These are phyloP conservation scores for Dasysyrphus tricinctus DNA, from an alignment of 2,888 invertebrate species.

Conservation along the genomic window DNA sequence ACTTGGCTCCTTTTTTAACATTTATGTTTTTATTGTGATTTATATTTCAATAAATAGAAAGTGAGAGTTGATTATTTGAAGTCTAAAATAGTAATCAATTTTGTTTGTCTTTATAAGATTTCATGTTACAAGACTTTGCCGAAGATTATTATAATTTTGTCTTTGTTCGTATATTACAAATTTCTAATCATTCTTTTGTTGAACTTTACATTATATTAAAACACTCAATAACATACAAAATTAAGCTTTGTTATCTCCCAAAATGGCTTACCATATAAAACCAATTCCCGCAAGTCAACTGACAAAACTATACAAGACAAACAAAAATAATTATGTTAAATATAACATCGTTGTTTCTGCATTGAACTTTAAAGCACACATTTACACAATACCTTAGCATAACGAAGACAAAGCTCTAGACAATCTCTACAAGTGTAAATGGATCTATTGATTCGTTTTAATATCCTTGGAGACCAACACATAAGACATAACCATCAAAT, in stretches of 20 bases:
- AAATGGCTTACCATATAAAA: not conserved
- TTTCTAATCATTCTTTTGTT: not conserved
- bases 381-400: not conserved
- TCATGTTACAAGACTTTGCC: too few relatives aligned
- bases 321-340: not conserved
- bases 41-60: too few relatives aligned
- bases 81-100: too few relatives aligned
- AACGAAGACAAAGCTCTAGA: not conserved
- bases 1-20: too few relatives aligned
- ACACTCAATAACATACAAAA: not conserved
- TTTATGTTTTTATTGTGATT: too few relatives aligned
- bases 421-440: slow-evolving; percentile 27
- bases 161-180: not conserved
- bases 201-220: not conserved
- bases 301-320: not conserved
- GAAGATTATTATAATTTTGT: too few relatives aligned
- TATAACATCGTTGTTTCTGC: not conserved
- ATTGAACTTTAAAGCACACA: not conserved
- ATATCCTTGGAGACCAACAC: slow-evolving; percentile 17
- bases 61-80: too few relatives aligned
- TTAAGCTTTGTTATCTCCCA: not conserved
- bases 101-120: too few relatives aligned
- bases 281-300: not conserved
- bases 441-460: slow-evolving; percentile 17
- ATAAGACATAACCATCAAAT: not conserved